A percentile compares a stretch with the other conserved stretches of the same genome.
These are phyloP conservation scores for Sciaenops ocellatus DNA, from an alignment of 2,797 vertebrate species.

Conservation along the genomic window DNA sequence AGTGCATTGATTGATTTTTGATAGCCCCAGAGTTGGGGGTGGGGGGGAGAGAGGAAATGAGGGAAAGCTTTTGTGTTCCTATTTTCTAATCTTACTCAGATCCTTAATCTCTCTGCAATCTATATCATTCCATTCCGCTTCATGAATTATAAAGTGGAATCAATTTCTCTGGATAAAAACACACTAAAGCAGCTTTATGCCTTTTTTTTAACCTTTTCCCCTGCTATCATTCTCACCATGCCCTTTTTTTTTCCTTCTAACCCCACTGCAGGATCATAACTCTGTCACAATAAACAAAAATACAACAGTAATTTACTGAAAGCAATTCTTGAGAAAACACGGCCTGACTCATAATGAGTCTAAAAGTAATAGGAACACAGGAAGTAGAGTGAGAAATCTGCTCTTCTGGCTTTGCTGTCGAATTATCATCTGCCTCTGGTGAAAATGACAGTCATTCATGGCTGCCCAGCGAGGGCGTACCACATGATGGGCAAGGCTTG, in stretches of 20 bases:
- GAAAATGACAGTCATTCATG: slow-evolving; percentile 69
- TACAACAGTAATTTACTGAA: slow-evolving; percentile 5
- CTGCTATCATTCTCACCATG: slow-evolving; percentile 24
- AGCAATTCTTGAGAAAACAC: slow-evolving; percentile 38
- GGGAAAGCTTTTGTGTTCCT: slow-evolving; percentile 76
- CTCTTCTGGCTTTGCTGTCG: slow-evolving; percentile 42
- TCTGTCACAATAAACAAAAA: slow-evolving; percentile 36
- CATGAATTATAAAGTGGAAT: slow-evolving; percentile 83
- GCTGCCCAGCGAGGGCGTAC: slow-evolving; percentile 70
- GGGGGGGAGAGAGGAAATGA: slow-evolving; percentile 67
- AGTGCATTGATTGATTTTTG: slow-evolving; percentile 86
- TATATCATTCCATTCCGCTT: slow-evolving; percentile 76
- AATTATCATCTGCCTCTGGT: slow-evolving; percentile 60
- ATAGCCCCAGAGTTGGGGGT: slow-evolving; percentile 77
- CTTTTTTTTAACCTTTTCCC: slow-evolving; percentile 52
- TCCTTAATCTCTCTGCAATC: slow-evolving; percentile 79
- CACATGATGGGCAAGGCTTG: slow-evolving; percentile 82
- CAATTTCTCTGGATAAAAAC: slow-evolving; percentile 77
- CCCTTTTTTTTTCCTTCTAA: slow-evolving; percentile 17
- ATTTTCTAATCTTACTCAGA: slow-evolving; percentile 80
- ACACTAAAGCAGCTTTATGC: slow-evolving; percentile 68
- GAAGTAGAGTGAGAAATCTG: slow-evolving; percentile 41
- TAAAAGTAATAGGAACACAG: slow-evolving; percentile 9
- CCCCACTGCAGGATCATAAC: slow-evolving; percentile 8
- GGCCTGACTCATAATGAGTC: slow-evolving; percentile 50